phyloP scores from a whole-genome alignment of 2,888 invertebrate species.

The Thysanoteuthis rhombus region DNA sequence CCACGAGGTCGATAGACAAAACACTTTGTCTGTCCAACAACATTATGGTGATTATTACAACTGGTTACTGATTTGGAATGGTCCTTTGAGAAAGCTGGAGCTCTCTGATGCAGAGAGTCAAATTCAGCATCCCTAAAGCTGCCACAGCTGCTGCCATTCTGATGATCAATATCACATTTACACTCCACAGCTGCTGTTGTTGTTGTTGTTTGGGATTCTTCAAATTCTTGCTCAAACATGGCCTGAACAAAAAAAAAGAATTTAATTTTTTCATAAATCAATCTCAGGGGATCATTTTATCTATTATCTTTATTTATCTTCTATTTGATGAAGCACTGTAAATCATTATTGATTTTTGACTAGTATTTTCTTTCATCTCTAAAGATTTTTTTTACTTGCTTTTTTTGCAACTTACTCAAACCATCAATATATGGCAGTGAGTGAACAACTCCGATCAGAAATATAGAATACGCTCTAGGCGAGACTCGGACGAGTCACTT shows the following conservation, averaged over 20 bases:
- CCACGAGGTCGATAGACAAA: not conserved
- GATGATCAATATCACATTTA: not conserved
- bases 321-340: no score
- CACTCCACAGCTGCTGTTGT: not conserved
- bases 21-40: not conserved
- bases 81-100: not conserved
- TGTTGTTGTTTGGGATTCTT: not conserved
- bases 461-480: no score
- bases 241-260: not conserved
- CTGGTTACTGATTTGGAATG: not conserved
- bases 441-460: no score
- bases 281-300: not conserved
- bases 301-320: no score
- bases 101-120: constrained; percentile 12
- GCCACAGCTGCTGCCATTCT: not conserved
- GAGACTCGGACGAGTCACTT: no score
- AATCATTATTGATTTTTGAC: no score
- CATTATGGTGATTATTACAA: not conserved
- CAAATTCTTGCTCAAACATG: not conserved
- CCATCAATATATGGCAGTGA: no score
- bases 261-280: not conserved
- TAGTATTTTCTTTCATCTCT: no score
- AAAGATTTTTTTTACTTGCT: no score
- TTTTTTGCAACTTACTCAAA: no score
- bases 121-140: not conserved